Evolutionary conservation across 2,888 invertebrate genomes (phyloP), one percentile per base, ranked within the genome.

Genomic region (Podotricha telesiphe): DNA sequence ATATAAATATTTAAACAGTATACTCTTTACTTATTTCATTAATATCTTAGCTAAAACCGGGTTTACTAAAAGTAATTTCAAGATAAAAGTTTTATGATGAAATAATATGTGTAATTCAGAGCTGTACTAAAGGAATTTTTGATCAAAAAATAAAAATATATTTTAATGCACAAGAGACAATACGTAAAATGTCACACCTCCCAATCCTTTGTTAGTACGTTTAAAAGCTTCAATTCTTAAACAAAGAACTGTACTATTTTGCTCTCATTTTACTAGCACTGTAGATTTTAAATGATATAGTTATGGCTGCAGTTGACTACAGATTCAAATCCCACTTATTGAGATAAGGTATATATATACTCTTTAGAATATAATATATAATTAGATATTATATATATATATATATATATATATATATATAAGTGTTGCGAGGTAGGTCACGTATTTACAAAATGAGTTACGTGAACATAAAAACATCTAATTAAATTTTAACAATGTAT

Each of bases 221-320:
- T 59, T 59, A 59, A 59, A 59, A 59, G 42, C 58, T 0, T 42
- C 8, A n/a, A n/a, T n/a, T n/a, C n/a, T n/a, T n/a, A 59, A 59
- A 59, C 58, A 59, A 42, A 42, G 42, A 42, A n/a, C 7, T 22
- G 7, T 10, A 42, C n/a, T 42, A 22, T 22, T 5, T 59, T 40
- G 42, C 20, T 15, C 42, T 20, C 42, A 22, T 13, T 42, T 59
- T 22, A 22, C 22, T 20, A 10, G 50, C 20, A 50, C 13, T 37
- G 55, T 11, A 34, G 37, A 34, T 55, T 55, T 37, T 17, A 53
- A 53, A n/a, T 28, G 51, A 53, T 6, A 28, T 2, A 19, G 15
- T 17, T 8, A 11, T 0, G 28, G 2, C 8, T 51, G 15, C 28
- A 51, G 7, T n/a, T 55, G 47, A 19, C 11, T 55, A 1, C 42